These are phyloP conservation scores for Shargacucullia verbasci DNA, from an alignment of 2,888 invertebrate genomes.

Conservation along the genomic window DNA sequence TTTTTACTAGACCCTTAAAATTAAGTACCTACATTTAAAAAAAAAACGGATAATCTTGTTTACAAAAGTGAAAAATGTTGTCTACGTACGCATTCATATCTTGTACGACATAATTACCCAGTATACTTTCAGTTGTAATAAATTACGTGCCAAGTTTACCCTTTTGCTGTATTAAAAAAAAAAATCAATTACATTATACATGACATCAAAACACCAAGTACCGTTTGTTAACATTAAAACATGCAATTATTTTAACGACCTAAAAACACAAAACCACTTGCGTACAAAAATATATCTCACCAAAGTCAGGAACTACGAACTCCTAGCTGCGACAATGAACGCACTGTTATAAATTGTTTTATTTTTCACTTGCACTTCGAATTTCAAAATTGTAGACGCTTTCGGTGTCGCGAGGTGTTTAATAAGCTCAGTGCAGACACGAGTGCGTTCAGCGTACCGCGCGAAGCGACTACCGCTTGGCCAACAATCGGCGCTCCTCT, in stretches of 20 bases:
- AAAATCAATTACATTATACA: too few species aligned
- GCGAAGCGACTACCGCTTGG: conserved; percentile 76
- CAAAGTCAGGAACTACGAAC: conserved; percentile 59
- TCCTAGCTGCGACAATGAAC: conserved; percentile 44
- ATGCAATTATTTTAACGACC: conserved; percentile 25
- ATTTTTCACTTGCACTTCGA: conserved; percentile 66
- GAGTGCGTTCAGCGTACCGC: conserved; percentile 73
- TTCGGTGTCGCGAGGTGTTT: conserved; percentile 59
- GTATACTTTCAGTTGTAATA: too few species aligned
- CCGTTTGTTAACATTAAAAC: conserved; percentile 26
- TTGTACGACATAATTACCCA: too few species aligned
- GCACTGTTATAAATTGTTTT: conserved; percentile 55
- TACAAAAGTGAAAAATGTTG: too few species aligned
- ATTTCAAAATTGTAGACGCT: conserved; percentile 61
- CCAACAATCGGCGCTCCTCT: conserved; percentile 71
- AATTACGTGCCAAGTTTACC: too few species aligned
- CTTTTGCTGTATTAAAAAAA: too few species aligned
- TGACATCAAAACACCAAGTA: background rate
- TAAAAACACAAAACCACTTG: background rate
- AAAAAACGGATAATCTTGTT: too few species aligned
- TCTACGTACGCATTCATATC: too few species aligned
- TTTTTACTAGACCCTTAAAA: too few species aligned
- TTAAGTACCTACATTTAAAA: too few species aligned
- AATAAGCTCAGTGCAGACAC: conserved; percentile 64
- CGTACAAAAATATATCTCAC: conserved; percentile 61